Percentiles rank a stretch among this genome's conserved stretches.
Conservation (phyloP, 2,797 vertebrate genomes). For the Danio kyathit region DNA sequence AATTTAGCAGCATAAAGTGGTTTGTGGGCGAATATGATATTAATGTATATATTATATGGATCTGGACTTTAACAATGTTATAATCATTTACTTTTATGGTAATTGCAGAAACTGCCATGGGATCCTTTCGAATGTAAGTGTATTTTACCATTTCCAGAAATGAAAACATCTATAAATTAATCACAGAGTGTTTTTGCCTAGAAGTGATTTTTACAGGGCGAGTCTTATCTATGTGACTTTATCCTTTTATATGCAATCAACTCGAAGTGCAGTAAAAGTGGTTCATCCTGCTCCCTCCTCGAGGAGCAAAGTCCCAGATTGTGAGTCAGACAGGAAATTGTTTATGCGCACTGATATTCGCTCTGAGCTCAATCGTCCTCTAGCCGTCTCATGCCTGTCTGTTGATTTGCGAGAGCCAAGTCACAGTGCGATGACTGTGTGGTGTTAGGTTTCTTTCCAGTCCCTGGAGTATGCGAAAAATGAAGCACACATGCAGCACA, state of each 20-base stretch:
- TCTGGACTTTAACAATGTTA: too few species aligned
- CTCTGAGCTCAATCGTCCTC: slow-evolving; percentile 36
- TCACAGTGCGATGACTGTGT: slow-evolving; percentile 36
- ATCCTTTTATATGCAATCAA: slow-evolving; percentile 38
- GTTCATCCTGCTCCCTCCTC: slow-evolving; percentile 28
- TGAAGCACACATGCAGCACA: slow-evolving; percentile 44
- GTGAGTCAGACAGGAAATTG: slow-evolving; percentile 52
- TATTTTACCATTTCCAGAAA: not conserved
- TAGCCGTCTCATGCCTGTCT: slow-evolving; percentile 36
- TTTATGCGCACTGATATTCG: slow-evolving; percentile 52
- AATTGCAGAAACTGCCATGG: too few species aligned
- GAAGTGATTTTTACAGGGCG: slow-evolving; percentile 30
- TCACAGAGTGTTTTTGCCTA: slow-evolving; percentile 8
- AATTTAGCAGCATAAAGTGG: too few species aligned
- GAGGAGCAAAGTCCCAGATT: slow-evolving; percentile 56
- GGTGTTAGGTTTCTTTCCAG: slow-evolving; percentile 50
- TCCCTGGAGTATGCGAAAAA: slow-evolving; percentile 53
- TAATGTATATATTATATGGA: too few species aligned
- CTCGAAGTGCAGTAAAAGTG: slow-evolving; percentile 20
- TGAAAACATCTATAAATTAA: slow-evolving; percentile 29
- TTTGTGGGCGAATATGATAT: too few species aligned
- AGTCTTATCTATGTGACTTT: slow-evolving; percentile 14
- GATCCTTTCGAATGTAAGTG: too few species aligned
- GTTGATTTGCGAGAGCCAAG: slow-evolving; percentile 36
- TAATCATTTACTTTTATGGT: too few species aligned